phyloP scores from a whole-genome alignment of 30 jellyfish, hydroid and myxozoan genomes.

The Catostylus mosaicus region DNA sequence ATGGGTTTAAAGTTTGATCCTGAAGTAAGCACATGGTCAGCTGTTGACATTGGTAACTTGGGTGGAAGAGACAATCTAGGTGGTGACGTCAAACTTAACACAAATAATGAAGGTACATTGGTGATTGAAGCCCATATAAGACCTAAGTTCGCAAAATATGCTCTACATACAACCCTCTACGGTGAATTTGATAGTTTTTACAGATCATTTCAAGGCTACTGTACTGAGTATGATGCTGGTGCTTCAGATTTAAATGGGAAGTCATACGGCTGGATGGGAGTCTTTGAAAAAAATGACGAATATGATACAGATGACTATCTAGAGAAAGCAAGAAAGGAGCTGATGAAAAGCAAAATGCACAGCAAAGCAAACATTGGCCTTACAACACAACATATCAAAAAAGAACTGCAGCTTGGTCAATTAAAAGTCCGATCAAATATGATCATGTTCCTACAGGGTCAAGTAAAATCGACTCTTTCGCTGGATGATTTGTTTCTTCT shows the following conservation, averaged over 20 bases:
- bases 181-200: neutral
- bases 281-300: neutral
- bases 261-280: neutral
- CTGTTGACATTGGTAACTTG: neutral
- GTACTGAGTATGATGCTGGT: neutral
- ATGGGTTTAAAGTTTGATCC: neutral
- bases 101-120: no score
- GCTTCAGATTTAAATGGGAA: neutral
- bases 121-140: neutral
- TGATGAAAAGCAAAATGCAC: neutral
- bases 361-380: neutral
- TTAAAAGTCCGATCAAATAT: neutral
- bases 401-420: neutral
- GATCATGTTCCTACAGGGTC: neutral
- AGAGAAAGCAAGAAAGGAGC: neutral
- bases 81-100: neutral
- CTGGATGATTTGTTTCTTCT: neutral
- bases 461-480: neutral
- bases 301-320: no score
- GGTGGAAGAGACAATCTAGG: neutral
- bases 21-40: neutral
- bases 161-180: neutral
- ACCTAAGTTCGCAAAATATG: neutral
- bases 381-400: neutral
- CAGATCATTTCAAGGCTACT: neutral